Evolutionary conservation across 2,797 vertebrate genomes (phyloP).

Genomic region (Amazona ochrocephala): DNA sequence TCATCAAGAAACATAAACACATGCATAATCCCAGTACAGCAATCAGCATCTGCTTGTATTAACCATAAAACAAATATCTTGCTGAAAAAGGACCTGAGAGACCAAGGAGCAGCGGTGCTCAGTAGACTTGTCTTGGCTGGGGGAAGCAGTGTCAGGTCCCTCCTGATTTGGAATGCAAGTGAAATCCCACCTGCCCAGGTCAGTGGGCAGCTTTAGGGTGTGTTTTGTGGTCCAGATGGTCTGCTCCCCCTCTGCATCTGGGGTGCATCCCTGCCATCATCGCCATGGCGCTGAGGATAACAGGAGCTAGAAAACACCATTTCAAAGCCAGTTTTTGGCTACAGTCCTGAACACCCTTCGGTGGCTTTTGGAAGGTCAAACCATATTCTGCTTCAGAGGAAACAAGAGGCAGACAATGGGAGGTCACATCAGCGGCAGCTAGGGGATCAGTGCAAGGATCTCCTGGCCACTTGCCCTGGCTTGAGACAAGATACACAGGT

Average conservation of each 20-base stretch:
- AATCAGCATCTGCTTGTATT: neutral
- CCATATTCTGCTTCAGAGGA: neutral
- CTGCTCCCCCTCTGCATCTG: neutral
- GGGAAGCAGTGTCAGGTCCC: neutral
- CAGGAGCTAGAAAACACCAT: neutral
- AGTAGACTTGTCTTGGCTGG: neutral
- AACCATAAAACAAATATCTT: neutral
- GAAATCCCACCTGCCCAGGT: neutral
- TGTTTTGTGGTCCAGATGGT: neutral
- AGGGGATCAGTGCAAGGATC: neutral
- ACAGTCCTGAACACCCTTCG: neutral
- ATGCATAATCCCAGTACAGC: neutral
- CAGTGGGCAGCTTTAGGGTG: neutral
- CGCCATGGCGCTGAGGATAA: accelerated
- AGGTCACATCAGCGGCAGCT: neutral
- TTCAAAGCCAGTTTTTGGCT: neutral
- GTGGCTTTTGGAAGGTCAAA: conserved; percentile 11
- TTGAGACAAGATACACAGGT: neutral
- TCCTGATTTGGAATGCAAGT: neutral
- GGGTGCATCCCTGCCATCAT: neutral
- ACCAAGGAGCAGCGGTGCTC: neutral
- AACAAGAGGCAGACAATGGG: neutral
- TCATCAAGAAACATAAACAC: neutral
- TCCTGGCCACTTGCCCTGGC: neutral
- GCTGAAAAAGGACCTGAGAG: neutral